phyloP scores from a whole-genome alignment of 2,797 vertebrate species.

The Lutjanus campechanus region DNA sequence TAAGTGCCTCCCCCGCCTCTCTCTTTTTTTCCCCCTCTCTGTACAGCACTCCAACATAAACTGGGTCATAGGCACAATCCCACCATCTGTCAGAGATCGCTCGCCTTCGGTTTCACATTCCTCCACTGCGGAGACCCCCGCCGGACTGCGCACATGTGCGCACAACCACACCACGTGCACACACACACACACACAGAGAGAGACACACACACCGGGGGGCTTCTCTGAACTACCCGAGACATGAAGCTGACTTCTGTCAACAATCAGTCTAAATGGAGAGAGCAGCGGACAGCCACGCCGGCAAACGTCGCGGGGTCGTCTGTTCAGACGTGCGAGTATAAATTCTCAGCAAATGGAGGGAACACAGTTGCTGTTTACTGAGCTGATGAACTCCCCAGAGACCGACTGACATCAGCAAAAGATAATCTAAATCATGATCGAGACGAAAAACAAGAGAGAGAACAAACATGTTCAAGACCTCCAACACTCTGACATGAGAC shows the following conservation, averaged over 20 bases:
- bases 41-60: slow-evolving; percentile 66
- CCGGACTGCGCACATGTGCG: slow-evolving; percentile 47
- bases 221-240: slow-evolving; percentile 56
- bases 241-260: slow-evolving; percentile 69
- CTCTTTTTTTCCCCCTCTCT: slow-evolving; percentile 19
- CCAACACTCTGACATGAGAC: not conserved
- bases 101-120: slow-evolving; percentile 83
- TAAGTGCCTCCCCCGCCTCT: slow-evolving; percentile 50
- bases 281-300: slow-evolving; percentile 45
- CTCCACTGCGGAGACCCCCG: slow-evolving; percentile 67
- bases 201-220: slow-evolving; percentile 25
- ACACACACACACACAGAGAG: slow-evolving; percentile 18
- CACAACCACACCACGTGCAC: slow-evolving; percentile 32
- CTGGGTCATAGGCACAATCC: slow-evolving; percentile 82
- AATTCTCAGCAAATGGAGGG: slow-evolving; percentile 52
- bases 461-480: not conserved
- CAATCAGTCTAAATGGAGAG: slow-evolving; percentile 60
- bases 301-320: slow-evolving; percentile 43
- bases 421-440: not conserved
- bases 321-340: slow-evolving; percentile 30
- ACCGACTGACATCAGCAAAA: slow-evolving; percentile 46
- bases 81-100: slow-evolving; percentile 81
- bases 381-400: slow-evolving; percentile 20
- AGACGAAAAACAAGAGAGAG: not conserved
- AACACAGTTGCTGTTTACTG: slow-evolving; percentile 56